phyloP scores from a whole-genome alignment of 2,113 vertebrate genomes.

The Arothron firmamentum region DNA sequence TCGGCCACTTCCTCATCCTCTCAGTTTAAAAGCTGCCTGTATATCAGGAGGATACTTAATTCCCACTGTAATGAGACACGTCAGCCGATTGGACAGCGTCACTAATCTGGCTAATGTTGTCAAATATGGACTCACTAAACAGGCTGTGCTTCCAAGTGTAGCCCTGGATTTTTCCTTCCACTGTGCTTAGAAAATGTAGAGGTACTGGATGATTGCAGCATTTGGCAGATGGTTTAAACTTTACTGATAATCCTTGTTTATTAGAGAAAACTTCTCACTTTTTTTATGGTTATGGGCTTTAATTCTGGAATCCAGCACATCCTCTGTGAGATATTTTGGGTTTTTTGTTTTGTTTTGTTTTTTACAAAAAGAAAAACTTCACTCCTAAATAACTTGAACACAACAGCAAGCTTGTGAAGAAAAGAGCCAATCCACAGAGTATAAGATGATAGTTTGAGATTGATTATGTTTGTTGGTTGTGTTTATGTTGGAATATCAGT shows the following conservation, averaged over 20 bases:
- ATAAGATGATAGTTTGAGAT: too few species aligned
- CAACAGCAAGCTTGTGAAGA: too few species aligned
- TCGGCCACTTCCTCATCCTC: slow-evolving; percentile 40
- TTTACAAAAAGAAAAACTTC: too few species aligned
- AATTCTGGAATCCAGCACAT: neutral
- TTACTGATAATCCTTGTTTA: neutral
- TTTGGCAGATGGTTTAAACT: too few species aligned
- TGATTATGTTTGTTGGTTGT: too few species aligned
- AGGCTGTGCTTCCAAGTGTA: slow-evolving; percentile 33
- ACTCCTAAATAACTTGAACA: too few species aligned
- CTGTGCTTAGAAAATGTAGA: too few species aligned
- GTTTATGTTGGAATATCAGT: too few species aligned
- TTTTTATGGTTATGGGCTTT: neutral
- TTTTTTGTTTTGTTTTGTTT: too few species aligned
- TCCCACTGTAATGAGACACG: slow-evolving; percentile 37
- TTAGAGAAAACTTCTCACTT: neutral
- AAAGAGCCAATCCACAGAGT: too few species aligned
- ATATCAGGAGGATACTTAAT: slow-evolving; percentile 52
- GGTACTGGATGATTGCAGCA: too few species aligned
- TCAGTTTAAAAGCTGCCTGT: slow-evolving; percentile 52
- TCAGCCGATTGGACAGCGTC: slow-evolving; percentile 39
- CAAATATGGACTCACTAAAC: slow-evolving; percentile 43
- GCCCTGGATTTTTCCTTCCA: neutral
- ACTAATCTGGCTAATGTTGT: slow-evolving; percentile 66
- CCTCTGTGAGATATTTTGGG: too few species aligned